Evolutionary conservation across 2,113 vertebrate species (phyloP), one percentile per base, ranked within the genome.

Genomic region (human (Homo sapiens)): DNA sequence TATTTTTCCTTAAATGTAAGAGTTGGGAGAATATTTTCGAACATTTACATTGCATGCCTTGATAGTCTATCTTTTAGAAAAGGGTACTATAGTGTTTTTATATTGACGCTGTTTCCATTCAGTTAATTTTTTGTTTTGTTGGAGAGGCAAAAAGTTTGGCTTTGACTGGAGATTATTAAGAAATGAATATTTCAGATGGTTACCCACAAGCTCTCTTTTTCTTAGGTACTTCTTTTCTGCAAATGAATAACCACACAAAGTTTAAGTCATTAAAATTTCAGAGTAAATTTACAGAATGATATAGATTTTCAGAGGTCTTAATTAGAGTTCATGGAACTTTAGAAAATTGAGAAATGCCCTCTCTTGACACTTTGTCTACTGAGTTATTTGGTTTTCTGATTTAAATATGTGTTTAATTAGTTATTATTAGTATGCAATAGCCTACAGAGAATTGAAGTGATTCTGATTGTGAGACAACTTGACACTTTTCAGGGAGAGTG

Each of bases 311-410:
- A 95, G 64, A 90, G 10, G 18, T 96, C 79, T 96, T 97, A 96
- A 97, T 97, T 97, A 96, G 96, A 96, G 48, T 96, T 97, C 81
- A 78, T 12, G 85, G 81, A 95, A 94, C 80, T 95, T 95, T 68
- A 93, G 76, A 90, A 97, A 97, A 97, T 79, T 95, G 89, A 96
- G 80, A 95, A 96, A 92, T 96, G 90, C 52, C 81, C 90, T 97
- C 43, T 95, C 66, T 85, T 91, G 94, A 89, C 70, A 97, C 27
- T 90, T 84, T 59, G 35, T 85, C 43, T 90, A 68, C 76, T 89
- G 35, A 61, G 35, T 85, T 97, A 89, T 94, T 97, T 96, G 79
- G 50, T 81, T 80, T 52, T 96, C 18, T 87, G 38, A 73, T 92
- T 92, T 94, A 97, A 89, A 94, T 73, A 79, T 20, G 10, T 82